These are phyloP conservation scores for Microcebus tavaratra DNA, from an alignment of 2,113 vertebrate genomes.

Conservation along the genomic window DNA sequence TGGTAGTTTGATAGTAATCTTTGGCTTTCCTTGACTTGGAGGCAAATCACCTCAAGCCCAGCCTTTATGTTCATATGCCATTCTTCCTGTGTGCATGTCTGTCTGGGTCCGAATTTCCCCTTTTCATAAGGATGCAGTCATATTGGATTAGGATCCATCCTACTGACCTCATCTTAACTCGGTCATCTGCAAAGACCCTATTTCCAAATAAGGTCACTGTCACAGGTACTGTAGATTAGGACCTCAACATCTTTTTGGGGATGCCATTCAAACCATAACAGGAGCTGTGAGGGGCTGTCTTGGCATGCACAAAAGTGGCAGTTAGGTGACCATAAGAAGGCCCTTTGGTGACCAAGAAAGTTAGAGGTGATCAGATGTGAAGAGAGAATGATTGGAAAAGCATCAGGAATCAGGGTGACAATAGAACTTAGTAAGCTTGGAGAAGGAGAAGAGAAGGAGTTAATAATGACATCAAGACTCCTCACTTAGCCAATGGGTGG, in stretches of 20 bases:
- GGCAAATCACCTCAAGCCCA: background rate
- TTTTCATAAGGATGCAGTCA: background rate
- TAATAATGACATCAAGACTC: background rate
- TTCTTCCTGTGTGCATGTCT: background rate
- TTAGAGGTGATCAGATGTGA: background rate
- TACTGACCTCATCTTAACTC: background rate
- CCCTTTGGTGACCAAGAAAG: background rate
- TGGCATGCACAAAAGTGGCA: background rate
- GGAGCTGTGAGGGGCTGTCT: background rate
- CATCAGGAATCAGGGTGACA: background rate
- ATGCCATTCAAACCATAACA: background rate
- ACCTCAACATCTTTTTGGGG: background rate
- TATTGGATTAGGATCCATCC: background rate
- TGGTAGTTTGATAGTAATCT: background rate
- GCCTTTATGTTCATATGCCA: background rate
- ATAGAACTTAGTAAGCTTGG: background rate
- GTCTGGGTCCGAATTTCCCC: background rate
- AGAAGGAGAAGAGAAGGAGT: background rate
- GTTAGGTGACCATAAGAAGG: background rate
- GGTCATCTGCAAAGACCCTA: background rate
- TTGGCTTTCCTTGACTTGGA: background rate
- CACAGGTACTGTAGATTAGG: background rate
- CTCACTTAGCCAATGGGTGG: background rate
- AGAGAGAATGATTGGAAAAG: background rate
- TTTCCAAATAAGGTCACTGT: background rate